A percentile compares a stretch with the other conserved stretches of the same genome.
Evolutionary conservation across 1,140 invertebrate species (phyloP).

Genomic region (Zaprionus ghesquierei): DNA sequence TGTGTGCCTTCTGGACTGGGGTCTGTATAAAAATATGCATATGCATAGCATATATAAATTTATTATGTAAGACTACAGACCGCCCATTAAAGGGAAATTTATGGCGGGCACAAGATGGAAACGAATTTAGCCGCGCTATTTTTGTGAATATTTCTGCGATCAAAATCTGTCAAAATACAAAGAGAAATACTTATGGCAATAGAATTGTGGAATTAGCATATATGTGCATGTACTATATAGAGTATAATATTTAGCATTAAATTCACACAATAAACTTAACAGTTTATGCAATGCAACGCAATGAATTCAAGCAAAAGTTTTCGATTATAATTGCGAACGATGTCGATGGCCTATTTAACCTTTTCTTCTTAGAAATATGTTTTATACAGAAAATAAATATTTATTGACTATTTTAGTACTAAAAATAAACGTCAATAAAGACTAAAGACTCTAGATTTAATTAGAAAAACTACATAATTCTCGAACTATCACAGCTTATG

Average conservation of each 20-base stretch:
- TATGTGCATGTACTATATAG: not conserved
- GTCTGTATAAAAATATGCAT: conserved; percentile 14
- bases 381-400: too few species aligned
- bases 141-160: conserved; percentile 19
- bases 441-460: not conserved
- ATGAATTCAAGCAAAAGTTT: not conserved
- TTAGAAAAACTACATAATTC: not conserved
- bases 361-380: too few species aligned
- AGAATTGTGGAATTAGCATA: not conserved
- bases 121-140: conserved; percentile 5
- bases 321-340: too few species aligned
- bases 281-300: not conserved
- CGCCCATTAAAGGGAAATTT: conserved; percentile 38
- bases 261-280: not conserved
- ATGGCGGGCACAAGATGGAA: conserved; percentile 21
- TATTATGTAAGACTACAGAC: conserved; percentile 32
- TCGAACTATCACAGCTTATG: not conserved
- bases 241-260: not conserved
- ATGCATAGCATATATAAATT: not conserved
- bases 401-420: too few species aligned
- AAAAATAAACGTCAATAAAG: too few species aligned
- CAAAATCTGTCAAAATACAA: not conserved
- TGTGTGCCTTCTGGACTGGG: not conserved
- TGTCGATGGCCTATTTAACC: too few species aligned
- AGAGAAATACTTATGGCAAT: not conserved